Evolutionary conservation across 2,888 invertebrate genomes (phyloP).

Genomic region (Tupiocoris notatus): DNA sequence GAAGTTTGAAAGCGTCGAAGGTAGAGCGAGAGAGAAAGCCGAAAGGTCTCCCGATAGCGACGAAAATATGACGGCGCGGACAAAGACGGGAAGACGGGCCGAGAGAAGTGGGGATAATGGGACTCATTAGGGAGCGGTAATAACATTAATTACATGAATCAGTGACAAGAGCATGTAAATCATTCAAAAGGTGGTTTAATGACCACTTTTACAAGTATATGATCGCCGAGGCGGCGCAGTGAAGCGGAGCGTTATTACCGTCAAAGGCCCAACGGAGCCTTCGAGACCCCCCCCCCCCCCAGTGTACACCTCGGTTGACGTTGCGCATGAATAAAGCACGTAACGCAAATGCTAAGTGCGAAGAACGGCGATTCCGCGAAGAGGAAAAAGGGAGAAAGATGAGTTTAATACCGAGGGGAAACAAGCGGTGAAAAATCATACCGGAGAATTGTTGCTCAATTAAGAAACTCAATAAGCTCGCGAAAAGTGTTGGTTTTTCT

Average conservation of each 20-base stretch:
- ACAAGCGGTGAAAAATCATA: too few relatives aligned
- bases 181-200: conserved; percentile 35
- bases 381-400: too few relatives aligned
- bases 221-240: background rate
- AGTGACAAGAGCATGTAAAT: conserved; percentile 38
- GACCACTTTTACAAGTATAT: conserved; percentile 31
- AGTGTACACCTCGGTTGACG: too few relatives aligned
- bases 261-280: too few relatives aligned
- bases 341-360: too few relatives aligned
- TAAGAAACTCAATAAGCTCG: too few relatives aligned
- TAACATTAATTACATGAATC: conserved; percentile 39
- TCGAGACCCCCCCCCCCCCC: too few relatives aligned
- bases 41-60: background rate
- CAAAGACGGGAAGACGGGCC: background rate
- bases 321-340: too few relatives aligned
- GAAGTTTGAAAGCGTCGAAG: background rate
- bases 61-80: background rate
- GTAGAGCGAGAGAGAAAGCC: background rate
- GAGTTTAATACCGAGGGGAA: too few relatives aligned
- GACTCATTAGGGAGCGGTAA: conserved; percentile 30
- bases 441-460: too few relatives aligned
- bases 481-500: too few relatives aligned
- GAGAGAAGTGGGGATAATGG: conserved; percentile 6
- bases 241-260: conserved; percentile 25
- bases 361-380: too few relatives aligned